Conservation (phyloP, 2,888 invertebrate species). For the Rutpela maculata region DNA sequence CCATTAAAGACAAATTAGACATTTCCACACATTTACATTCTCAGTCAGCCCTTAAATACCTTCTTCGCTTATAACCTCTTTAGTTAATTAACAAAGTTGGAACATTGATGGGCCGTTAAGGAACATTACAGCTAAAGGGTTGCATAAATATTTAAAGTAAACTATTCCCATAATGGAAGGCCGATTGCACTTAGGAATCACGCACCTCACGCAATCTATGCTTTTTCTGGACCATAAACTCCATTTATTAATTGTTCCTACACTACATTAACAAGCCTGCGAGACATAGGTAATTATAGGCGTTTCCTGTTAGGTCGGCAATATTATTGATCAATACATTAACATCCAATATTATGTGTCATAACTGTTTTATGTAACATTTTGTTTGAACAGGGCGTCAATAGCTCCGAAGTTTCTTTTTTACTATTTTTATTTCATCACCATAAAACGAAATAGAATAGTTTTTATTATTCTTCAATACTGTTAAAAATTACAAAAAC, state of each 20-base stretch:
- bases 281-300: constrained; percentile 29
- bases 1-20: constrained; percentile 10
- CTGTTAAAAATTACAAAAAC: no score
- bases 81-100: constrained; percentile 61
- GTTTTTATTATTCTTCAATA: no score
- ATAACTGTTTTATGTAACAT: no score
- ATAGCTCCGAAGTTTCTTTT: no score
- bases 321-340: constrained; percentile 12
- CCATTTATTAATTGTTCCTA: constrained; percentile 45
- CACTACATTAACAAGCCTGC: constrained; percentile 27
- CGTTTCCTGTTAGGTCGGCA: not conserved
- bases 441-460: no score
- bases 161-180: constrained; percentile 56
- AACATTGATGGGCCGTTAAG: constrained; percentile 62
- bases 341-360: not conserved
- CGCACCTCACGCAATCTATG: constrained; percentile 54
- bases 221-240: constrained; percentile 47
- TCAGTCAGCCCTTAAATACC: constrained; percentile 47
- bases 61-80: constrained; percentile 57
- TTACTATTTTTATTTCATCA: no score
- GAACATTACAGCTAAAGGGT: constrained; percentile 57
- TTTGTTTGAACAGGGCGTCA: no score
- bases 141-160: constrained; percentile 61
- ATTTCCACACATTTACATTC: constrained; percentile 50
- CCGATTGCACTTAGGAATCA: constrained; percentile 57